Evolutionary conservation across 2,113 vertebrate species (phyloP).

Genomic region (Morone chrysops): DNA sequence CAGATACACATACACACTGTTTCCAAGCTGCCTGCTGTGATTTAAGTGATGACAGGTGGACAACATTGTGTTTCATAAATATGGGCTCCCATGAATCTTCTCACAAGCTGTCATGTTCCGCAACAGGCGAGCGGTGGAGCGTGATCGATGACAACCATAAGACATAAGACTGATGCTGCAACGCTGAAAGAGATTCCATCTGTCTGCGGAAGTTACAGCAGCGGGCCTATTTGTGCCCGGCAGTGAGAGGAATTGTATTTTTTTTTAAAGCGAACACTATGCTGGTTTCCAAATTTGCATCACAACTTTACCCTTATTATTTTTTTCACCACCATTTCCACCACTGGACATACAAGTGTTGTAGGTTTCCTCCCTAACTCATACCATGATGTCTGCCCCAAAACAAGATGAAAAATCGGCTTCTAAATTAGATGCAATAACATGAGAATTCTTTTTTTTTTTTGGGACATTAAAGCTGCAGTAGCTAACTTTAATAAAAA

Average conservation of each 20-base stretch:
- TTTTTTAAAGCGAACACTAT: no score
- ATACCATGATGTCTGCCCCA: no score
- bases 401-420: no score
- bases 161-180: background rate
- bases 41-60: slow-evolving; percentile 32
- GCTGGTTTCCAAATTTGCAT: no score
- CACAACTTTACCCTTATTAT: no score
- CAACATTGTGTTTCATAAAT: slow-evolving; percentile 44
- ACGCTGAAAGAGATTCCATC: slow-evolving; percentile 4
- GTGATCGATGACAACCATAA: background rate
- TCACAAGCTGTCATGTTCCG: slow-evolving; percentile 28
- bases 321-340: no score
- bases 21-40: background rate
- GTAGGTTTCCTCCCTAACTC: no score
- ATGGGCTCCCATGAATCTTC: slow-evolving; percentile 11
- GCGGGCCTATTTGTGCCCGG: background rate
- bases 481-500: no score
- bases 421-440: no score
- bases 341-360: no score
- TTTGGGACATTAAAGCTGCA: no score
- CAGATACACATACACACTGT: background rate
- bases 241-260: background rate
- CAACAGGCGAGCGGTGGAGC: background rate
- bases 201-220: background rate
- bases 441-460: no score